Percentiles rank a stretch among this genome's conserved stretches.
Evolutionary conservation across 2,113 vertebrate species (phyloP).

Genomic region (Tamias sibiricus): DNA sequence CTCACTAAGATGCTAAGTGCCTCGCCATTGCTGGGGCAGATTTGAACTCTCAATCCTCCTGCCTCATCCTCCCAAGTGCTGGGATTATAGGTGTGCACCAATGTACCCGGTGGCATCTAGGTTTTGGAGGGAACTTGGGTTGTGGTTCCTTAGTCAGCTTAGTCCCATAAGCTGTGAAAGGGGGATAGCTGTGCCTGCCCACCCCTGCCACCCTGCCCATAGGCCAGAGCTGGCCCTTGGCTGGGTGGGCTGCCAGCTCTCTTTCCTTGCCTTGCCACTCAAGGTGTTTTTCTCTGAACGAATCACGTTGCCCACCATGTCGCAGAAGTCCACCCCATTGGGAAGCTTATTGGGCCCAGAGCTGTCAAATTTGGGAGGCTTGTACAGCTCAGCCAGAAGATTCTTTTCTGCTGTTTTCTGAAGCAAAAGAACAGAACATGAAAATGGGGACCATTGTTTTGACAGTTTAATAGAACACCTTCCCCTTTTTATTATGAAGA

Average conservation of each 20-base stretch:
- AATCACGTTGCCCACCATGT: slow-evolving; percentile 77
- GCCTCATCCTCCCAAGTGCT: no score
- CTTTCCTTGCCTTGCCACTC: slow-evolving; percentile 62
- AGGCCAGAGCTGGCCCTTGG: neutral
- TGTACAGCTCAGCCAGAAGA: slow-evolving; percentile 78
- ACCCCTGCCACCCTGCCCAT: no score
- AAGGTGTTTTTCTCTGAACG: slow-evolving; percentile 81
- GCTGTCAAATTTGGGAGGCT: slow-evolving; percentile 68
- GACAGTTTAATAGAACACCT: neutral
- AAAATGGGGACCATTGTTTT: neutral
- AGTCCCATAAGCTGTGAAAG: neutral
- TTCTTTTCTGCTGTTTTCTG: slow-evolving; percentile 78
- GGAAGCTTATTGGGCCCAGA: slow-evolving; percentile 71
- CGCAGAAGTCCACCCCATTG: slow-evolving; percentile 75
- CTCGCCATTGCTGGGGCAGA: no score
- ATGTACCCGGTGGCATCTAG: no score
- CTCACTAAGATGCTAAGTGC: no score
- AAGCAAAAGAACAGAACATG: neutral
- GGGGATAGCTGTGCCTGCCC: neutral
- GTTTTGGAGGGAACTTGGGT: neutral
- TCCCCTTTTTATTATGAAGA: neutral
- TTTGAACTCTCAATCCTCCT: no score
- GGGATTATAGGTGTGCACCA: no score
- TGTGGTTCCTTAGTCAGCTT: neutral
- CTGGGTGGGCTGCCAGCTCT: fast-evolving